A percentile compares a stretch with the other conserved stretches of the same genome.
These are phyloP conservation scores for Chaetodon auriga DNA, from an alignment of 2,113 vertebrate species.

Conservation along the genomic window DNA sequence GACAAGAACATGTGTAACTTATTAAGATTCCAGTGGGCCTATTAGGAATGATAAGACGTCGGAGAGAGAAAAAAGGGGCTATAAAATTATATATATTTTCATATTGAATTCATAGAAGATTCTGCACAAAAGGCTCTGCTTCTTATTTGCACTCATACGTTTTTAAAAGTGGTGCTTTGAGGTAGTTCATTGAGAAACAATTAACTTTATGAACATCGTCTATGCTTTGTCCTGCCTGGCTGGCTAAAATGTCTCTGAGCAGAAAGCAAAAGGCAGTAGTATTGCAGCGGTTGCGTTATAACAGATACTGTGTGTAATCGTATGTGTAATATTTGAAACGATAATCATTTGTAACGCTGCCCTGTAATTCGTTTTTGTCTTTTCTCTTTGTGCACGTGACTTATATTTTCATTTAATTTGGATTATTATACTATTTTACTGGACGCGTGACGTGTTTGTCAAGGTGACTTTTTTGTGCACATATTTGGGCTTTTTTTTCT, in stretches of 20 bases:
- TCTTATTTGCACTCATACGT: not conserved
- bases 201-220: not conserved
- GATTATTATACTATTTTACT: not conserved
- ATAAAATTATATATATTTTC: constrained; percentile 6
- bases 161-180: not conserved
- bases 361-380: not conserved
- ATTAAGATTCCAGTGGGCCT: constrained; percentile 63
- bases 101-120: not conserved
- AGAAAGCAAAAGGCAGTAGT: not conserved
- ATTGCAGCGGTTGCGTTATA: not conserved
- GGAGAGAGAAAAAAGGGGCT: not conserved
- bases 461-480: constrained; percentile 5
- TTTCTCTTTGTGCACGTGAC: not conserved
- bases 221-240: not conserved
- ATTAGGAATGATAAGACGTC: constrained; percentile 52
- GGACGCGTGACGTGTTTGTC: not conserved
- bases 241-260: not conserved
- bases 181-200: not conserved
- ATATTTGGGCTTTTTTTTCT: constrained; percentile 5
- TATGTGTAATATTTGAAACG: not conserved
- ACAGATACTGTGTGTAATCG: not conserved
- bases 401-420: not conserved
- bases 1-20: constrained; percentile 63
- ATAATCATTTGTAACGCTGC: not conserved
- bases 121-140: not conserved